Conservation (phyloP, 2,888 invertebrate genomes). For the Caenorhabditis sulstoni region DNA sequence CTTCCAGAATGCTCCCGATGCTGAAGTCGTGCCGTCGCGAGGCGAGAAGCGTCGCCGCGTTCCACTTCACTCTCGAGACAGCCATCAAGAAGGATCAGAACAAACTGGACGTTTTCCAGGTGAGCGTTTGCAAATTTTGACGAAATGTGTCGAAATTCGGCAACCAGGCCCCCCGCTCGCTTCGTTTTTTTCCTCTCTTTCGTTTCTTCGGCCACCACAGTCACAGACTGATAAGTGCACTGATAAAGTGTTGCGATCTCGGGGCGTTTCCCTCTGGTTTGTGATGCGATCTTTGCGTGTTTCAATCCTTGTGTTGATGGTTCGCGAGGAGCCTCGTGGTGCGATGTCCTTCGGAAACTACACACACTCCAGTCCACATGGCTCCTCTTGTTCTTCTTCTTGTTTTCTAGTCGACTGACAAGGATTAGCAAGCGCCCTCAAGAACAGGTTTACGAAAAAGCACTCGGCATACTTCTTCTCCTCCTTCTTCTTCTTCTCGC, state of each 20-base stretch:
- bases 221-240: conserved; percentile 37
- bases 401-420: neutral
- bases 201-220: conserved; percentile 9
- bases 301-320: neutral
- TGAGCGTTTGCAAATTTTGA: conserved; percentile 40
- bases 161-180: conserved; percentile 10
- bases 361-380: conserved; percentile 7
- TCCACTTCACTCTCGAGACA: conserved; percentile 98
- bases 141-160: conserved; percentile 48
- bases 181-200: conserved; percentile 13
- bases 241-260: conserved; percentile 8
- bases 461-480: no score
- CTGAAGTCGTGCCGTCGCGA: conserved; percentile 95
- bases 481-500: no score
- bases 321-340: neutral
- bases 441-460: no score
- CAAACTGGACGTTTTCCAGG: conserved; percentile 78
- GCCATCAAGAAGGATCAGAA: conserved; percentile 89
- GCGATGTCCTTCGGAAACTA: neutral
- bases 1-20: conserved; percentile 88
- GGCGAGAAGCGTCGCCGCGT: conserved; percentile 95
- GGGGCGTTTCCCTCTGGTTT: conserved; percentile 15
- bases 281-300: conserved; percentile 10
- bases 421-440: no score
- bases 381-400: neutral